Evolutionary conservation across 1,140 invertebrate genomes (phyloP).

Genomic region (Eulimnadia texana): DNA sequence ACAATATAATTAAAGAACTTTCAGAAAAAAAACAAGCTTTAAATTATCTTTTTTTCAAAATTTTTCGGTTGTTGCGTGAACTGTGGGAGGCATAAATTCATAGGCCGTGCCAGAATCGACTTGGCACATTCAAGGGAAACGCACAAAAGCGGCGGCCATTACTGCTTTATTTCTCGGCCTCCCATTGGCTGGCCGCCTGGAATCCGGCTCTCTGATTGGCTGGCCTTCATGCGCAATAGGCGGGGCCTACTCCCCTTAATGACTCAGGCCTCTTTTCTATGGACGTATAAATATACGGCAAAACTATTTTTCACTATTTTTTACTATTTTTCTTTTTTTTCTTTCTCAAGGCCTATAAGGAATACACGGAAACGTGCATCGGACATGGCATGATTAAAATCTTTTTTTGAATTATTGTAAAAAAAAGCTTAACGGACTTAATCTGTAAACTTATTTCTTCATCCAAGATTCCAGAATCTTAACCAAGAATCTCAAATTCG

Average conservation of each 20-base stretch:
- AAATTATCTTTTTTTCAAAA: too few species aligned
- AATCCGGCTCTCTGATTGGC: slow-evolving; percentile 3
- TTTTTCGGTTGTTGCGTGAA: not conserved
- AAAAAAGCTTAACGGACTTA: too few species aligned
- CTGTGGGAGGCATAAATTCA: not conserved
- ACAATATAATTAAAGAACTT: too few species aligned
- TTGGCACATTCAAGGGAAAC: not conserved
- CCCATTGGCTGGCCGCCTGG: slow-evolving; percentile 6
- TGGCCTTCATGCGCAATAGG: not conserved
- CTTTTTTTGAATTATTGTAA: too few species aligned
- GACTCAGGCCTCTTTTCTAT: not conserved
- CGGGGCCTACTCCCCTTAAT: too few species aligned
- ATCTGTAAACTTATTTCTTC: too few species aligned
- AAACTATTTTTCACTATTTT: slow-evolving; percentile 8
- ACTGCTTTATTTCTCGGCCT: slow-evolving; percentile 4
- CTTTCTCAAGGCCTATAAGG: not conserved
- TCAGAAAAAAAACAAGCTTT: not conserved
- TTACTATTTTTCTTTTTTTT: too few species aligned
- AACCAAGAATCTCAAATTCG: too few species aligned
- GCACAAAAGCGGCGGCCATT: slow-evolving; percentile 8
- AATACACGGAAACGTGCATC: not conserved
- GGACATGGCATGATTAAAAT: not conserved
- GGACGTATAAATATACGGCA: not conserved
- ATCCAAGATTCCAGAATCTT: too few species aligned
- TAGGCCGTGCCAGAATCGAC: not conserved